A percentile compares a stretch with the other conserved stretches of the same genome.
phyloP scores from a whole-genome alignment of 2,113 vertebrate genomes.

The Corythornis vintsioides region DNA sequence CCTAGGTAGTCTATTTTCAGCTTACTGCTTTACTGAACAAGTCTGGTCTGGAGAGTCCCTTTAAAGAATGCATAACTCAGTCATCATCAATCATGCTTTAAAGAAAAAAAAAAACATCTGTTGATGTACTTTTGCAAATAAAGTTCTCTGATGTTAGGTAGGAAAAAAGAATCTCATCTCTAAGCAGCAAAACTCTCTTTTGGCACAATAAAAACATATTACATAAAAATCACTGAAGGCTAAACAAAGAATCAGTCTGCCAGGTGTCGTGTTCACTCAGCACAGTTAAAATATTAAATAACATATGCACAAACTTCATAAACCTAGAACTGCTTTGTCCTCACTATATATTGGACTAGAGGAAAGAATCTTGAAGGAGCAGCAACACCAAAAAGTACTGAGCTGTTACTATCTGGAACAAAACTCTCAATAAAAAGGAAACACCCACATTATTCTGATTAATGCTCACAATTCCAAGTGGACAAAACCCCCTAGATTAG shows the following conservation, averaged over 20 bases:
- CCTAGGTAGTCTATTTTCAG: background rate
- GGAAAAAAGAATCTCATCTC: background rate
- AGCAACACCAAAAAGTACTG: background rate
- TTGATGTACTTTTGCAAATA: background rate
- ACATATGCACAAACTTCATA: background rate
- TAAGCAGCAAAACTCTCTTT: background rate
- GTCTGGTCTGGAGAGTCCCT: background rate
- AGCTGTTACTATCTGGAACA: background rate
- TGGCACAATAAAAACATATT: background rate
- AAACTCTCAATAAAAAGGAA: background rate
- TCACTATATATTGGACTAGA: background rate
- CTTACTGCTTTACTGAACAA: background rate
- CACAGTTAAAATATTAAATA: background rate
- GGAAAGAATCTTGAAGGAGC: background rate
- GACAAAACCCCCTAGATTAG: background rate
- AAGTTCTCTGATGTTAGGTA: background rate
- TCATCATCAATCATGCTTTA: background rate
- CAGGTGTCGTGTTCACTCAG: background rate
- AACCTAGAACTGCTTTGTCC: background rate
- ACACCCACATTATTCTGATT: background rate
- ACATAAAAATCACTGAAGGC: background rate
- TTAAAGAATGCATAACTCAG: background rate
- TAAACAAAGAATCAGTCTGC: background rate
- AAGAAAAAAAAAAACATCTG: background rate
- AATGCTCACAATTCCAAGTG: background rate